Base-by-base conservation (phyloP, 2,888 invertebrate species). In the Acleris emargana region DNA sequence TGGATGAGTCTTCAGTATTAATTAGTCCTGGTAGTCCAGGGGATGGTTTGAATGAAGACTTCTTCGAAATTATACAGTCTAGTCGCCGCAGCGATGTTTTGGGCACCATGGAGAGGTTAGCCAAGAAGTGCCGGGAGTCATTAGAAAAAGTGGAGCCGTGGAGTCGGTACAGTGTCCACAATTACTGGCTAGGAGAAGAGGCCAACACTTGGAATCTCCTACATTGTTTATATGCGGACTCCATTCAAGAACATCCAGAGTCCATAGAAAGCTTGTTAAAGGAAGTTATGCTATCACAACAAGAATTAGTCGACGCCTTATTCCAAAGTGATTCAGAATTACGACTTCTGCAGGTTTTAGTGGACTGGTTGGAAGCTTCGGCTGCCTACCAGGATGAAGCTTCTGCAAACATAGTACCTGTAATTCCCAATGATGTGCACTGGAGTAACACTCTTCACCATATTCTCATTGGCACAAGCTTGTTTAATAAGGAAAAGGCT, bases 371-470 rank as follows among this genome's bases (percentile, higher is more conserved):
- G 60, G 99, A 99, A 86, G 94, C 95, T 47, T 96, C 96, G 81
- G 96, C 97, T 18, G 95, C 96, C 77, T 97, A 96, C 80, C 96
- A 97, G 38, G 98, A 98, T 83, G 88, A 87, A 72, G 83, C 88
- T 0, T 90, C 90, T 9, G 86, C 88, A 63, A 89, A 90, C 2
- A 79, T 88, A 0, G 90, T 88, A 50, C 91, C 91, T 50, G 81
- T 91, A 0, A 87, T 89, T 49, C 83, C 83, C n/a, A 91, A 91
- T 67, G 95, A 96, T 60, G 94, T 97, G 53, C 96, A 97, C 38
- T 98, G 98, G 98, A 97, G 98, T 82, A 98, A 98, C 81, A 98
- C 98, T 2, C 90, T 98, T 20, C 97, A 97, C 84, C 95, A 96
- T 75, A 82, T 97, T 61, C 89, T 96, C 67, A 83, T 90, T 68